These are phyloP conservation scores for Scaptomyza tumidula DNA, from an alignment of 2,888 invertebrate species.

Conservation along the genomic window DNA sequence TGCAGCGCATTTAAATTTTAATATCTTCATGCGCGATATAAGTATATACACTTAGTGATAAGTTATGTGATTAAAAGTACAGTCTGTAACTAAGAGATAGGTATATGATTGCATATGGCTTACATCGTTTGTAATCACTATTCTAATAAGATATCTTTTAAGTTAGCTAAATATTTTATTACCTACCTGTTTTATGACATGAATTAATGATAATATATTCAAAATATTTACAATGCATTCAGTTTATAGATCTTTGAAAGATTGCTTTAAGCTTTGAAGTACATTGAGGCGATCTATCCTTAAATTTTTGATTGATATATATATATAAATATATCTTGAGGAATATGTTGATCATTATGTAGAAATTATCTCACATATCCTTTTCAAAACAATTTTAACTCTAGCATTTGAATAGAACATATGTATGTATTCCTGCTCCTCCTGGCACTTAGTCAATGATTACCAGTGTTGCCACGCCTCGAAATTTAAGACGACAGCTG, in stretches of 20 bases:
- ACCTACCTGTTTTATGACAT: no score
- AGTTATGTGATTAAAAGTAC: background rate
- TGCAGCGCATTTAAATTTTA: background rate
- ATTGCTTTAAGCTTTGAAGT: no score
- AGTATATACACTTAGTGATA: background rate
- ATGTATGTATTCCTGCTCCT: background rate
- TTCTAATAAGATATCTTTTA: background rate
- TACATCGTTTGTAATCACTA: background rate
- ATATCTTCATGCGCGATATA: background rate
- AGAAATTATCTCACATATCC: no score
- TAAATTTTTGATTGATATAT: no score
- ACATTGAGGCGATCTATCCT: no score
- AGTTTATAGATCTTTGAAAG: background rate
- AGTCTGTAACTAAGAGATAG: background rate
- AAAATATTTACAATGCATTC: background rate
- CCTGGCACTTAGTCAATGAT: background rate
- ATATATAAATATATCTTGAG: no score
- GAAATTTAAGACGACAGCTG: slow-evolving; percentile 43
- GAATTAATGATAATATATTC: no score
- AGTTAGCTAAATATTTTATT: no score
- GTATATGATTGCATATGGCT: background rate
- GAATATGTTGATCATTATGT: no score
- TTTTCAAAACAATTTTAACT: no score
- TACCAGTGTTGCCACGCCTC: slow-evolving; percentile 12
- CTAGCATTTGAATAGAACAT: background rate